phyloP scores from a whole-genome alignment of 2,113 vertebrate species.

The Tyto alba region DNA sequence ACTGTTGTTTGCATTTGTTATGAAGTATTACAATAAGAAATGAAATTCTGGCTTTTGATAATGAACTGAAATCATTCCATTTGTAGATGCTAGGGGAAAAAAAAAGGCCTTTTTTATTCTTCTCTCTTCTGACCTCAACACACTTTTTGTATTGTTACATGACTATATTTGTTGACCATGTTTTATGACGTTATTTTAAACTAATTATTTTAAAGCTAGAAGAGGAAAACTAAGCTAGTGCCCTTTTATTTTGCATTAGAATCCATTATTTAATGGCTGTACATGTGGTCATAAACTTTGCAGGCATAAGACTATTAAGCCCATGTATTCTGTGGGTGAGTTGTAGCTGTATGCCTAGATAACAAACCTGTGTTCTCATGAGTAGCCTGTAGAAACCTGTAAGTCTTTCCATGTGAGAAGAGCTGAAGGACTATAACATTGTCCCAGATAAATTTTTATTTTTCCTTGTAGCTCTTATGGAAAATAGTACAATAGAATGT shows the following conservation, averaged over 20 bases:
- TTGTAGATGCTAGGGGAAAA: constrained; percentile 3
- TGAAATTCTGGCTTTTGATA: constrained; percentile 56
- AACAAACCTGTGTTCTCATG: not conserved
- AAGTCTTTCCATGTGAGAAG: not conserved
- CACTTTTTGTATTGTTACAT: constrained; percentile 14
- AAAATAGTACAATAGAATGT: not conserved
- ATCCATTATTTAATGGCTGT: constrained; percentile 1
- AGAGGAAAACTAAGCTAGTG: not conserved
- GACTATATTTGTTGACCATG: constrained; percentile 9
- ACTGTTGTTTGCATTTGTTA: not conserved
- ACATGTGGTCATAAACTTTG: not conserved
- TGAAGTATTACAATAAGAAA: constrained; percentile 12
- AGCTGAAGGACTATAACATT: not conserved
- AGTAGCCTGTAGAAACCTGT: not conserved
- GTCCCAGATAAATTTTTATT: not conserved
- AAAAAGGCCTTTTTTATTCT: constrained; percentile 16
- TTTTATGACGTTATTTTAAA: too few species aligned
- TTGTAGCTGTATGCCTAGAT: not conserved
- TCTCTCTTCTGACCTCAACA: not conserved
- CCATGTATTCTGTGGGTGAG: not conserved
- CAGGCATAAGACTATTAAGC: not conserved
- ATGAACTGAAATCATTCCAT: constrained; percentile 71
- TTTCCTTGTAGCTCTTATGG: not conserved
- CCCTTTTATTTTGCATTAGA: not conserved
- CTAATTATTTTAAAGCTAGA: constrained; percentile 12